Conservation (phyloP, 2,113 vertebrate genomes). For the Tragelaphus strepsiceros region DNA sequence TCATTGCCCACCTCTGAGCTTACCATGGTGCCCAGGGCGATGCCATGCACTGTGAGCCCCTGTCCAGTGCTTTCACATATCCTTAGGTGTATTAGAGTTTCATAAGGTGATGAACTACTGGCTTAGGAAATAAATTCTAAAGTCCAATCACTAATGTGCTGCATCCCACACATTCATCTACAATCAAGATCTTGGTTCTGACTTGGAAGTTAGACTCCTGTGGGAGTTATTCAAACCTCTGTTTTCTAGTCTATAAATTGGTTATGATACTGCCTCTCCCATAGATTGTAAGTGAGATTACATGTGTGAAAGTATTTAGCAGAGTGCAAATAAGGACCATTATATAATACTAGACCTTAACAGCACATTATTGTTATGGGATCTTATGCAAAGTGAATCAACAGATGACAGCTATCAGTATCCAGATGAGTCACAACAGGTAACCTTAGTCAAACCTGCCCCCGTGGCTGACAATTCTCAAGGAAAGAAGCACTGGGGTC, state of each 20-base stretch:
- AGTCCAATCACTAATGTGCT: neutral
- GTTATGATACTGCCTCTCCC: neutral
- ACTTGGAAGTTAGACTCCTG: neutral
- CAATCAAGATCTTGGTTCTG: neutral
- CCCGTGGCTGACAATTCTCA: neutral
- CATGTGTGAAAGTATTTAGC: neutral
- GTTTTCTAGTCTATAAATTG: neutral
- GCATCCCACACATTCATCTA: neutral
- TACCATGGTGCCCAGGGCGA: neutral
- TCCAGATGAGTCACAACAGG: neutral
- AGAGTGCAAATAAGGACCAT: neutral
- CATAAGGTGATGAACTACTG: neutral
- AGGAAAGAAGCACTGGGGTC: neutral
- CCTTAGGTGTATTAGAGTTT: neutral
- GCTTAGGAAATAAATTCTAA: neutral
- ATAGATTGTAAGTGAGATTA: neutral
- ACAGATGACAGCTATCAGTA: neutral
- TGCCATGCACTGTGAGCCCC: fast-evolving
- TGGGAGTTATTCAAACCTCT: neutral
- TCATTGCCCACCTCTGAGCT: neutral
- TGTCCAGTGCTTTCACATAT: fast-evolving
- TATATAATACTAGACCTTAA: neutral
- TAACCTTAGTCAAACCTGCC: no score
- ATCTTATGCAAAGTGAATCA: neutral
- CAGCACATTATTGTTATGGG: neutral